These are phyloP conservation scores for Lepus oiostolus DNA, from an alignment of 2,797 vertebrate genomes.

Conservation along the genomic window DNA sequence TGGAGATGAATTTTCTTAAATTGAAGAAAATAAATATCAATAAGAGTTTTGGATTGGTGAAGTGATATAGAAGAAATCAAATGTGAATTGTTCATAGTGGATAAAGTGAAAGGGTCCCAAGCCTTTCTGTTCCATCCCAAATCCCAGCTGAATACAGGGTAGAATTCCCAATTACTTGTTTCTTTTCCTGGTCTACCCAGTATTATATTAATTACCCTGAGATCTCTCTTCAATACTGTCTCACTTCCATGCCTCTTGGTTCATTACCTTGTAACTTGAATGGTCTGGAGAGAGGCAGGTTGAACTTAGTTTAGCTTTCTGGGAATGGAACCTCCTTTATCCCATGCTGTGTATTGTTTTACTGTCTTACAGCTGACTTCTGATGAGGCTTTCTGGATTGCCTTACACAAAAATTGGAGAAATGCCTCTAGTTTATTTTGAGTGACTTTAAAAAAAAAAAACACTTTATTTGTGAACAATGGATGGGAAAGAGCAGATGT, in stretches of 20 bases:
- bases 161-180: neutral
- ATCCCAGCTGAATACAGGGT: neutral
- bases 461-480: neutral
- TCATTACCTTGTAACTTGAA: neutral
- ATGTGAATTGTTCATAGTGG: neutral
- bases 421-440: neutral
- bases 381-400: constrained; percentile 27
- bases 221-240: neutral
- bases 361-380: neutral
- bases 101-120: neutral
- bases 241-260: neutral
- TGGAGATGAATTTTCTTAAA: neutral
- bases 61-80: neutral
- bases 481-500: neutral
- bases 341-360: neutral
- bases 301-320: neutral
- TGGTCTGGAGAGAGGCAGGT: neutral
- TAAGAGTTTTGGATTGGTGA: neutral
- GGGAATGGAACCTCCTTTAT: neutral
- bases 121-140: neutral
- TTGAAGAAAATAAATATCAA: neutral
- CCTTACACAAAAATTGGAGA: neutral
- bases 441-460: neutral
- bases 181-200: neutral
- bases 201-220: neutral